phyloP scores from a whole-genome alignment of 1,140 invertebrate genomes.

The Ceratina australensis region DNA sequence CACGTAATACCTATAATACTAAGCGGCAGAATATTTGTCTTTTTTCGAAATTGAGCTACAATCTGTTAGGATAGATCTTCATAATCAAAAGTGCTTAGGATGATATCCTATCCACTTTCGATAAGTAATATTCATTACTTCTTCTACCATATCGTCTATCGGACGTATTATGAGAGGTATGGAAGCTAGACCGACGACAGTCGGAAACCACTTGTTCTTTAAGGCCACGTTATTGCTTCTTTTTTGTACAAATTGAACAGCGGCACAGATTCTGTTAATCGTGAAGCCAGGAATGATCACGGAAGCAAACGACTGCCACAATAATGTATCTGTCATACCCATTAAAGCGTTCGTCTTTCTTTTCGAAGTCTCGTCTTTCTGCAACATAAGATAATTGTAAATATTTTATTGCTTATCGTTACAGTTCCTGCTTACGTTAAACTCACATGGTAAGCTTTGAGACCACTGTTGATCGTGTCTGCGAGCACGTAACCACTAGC shows the following conservation, averaged over 20 bases:
- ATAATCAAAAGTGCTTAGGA: constrained; percentile 56
- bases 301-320: constrained; percentile 97
- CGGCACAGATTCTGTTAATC: constrained; percentile 92
- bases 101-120: constrained; percentile 77
- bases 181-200: constrained; percentile 88
- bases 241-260: constrained; percentile 81
- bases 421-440: not conserved
- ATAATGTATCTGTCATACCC: constrained; percentile 89
- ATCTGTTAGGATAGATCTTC: not conserved
- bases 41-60: not conserved
- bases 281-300: constrained; percentile 94
- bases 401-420: constrained; percentile 33
- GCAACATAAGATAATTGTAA: constrained; percentile 37
- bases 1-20: not conserved
- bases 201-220: constrained; percentile 84
- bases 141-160: constrained; percentile 91
- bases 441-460: constrained; percentile 82
- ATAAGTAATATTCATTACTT: constrained; percentile 87
- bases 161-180: constrained; percentile 97
- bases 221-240: constrained; percentile 76
- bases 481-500: constrained; percentile 92
- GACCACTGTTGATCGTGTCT: constrained; percentile 91
- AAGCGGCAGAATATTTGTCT: constrained; percentile 29
- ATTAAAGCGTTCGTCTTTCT: constrained; percentile 79
- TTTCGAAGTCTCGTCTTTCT: constrained; percentile 55